These are phyloP conservation scores for Helobdella robusta DNA, from an alignment of 2,888 invertebrate genomes.

Conservation along the genomic window DNA sequence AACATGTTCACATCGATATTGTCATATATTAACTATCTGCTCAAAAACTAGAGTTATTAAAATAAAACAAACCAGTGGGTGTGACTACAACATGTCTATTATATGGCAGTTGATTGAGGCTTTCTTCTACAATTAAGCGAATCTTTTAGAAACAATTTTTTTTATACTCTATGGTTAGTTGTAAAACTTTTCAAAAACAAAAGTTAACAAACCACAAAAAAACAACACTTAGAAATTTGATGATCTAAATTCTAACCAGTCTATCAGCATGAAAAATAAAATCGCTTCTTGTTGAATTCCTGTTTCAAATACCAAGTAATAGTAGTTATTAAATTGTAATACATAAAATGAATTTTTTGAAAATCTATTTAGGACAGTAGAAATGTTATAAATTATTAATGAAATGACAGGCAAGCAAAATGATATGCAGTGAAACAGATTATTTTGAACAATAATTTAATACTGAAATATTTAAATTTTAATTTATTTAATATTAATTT, in stretches of 20 bases:
- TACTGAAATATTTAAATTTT: no score
- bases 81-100: conserved; percentile 80
- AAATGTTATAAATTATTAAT: no score
- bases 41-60: no score
- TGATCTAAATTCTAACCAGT: conserved; percentile 55
- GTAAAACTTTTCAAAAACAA: no score
- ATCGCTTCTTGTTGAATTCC: conserved; percentile 60
- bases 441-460: no score
- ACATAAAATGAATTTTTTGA: not conserved
- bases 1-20: no score
- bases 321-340: not conserved
- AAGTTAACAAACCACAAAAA: no score
- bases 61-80: conserved; percentile 73
- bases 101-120: conserved; percentile 89
- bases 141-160: conserved; percentile 57
- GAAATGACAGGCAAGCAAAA: no score
- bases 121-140: conserved; percentile 91
- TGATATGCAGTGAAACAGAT: no score
- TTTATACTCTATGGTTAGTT: not conserved
- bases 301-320: conserved; percentile 53
- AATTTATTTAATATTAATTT: no score
- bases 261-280: conserved; percentile 98
- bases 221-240: not conserved
- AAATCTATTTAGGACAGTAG: no score
- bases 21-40: no score